Percentiles rank a stretch among this genome's conserved stretches.
These are phyloP conservation scores for Sterrhoptilus dennistouni DNA, from an alignment of 2,113 vertebrate genomes.

Conservation along the genomic window DNA sequence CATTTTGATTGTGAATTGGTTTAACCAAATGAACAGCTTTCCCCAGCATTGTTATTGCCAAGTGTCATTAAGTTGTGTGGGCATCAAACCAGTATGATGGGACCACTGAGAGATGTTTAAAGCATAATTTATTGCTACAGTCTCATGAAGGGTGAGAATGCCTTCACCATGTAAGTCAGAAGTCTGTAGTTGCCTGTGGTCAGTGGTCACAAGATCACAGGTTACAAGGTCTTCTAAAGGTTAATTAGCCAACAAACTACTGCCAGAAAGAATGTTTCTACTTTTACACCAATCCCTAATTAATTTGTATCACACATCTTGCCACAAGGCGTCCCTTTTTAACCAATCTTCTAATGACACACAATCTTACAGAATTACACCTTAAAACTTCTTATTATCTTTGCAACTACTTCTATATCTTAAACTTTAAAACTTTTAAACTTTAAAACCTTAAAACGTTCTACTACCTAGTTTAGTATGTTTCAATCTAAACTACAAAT, in stretches of 20 bases:
- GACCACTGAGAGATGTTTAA: background rate
- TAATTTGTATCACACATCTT: background rate
- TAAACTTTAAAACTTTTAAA: background rate
- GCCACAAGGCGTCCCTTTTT: background rate
- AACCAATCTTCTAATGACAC: background rate
- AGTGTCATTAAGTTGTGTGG: background rate
- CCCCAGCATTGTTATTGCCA: background rate
- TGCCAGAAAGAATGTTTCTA: background rate
- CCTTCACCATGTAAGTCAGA: background rate
- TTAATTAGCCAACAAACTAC: background rate
- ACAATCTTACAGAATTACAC: background rate
- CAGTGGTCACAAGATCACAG: background rate
- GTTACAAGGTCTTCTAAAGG: background rate
- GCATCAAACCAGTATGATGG: background rate
- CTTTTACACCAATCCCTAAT: background rate
- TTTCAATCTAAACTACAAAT: background rate
- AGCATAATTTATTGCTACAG: background rate
- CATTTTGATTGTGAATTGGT: background rate
- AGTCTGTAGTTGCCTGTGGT: background rate
- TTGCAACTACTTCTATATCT: background rate
- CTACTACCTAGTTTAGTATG: background rate
- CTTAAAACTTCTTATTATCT: background rate
- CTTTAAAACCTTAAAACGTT: background rate
- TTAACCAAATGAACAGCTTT: background rate
- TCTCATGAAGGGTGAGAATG: background rate